Conservation (phyloP, 2,888 invertebrate genomes). For the Crossocerus cetratus region DNA sequence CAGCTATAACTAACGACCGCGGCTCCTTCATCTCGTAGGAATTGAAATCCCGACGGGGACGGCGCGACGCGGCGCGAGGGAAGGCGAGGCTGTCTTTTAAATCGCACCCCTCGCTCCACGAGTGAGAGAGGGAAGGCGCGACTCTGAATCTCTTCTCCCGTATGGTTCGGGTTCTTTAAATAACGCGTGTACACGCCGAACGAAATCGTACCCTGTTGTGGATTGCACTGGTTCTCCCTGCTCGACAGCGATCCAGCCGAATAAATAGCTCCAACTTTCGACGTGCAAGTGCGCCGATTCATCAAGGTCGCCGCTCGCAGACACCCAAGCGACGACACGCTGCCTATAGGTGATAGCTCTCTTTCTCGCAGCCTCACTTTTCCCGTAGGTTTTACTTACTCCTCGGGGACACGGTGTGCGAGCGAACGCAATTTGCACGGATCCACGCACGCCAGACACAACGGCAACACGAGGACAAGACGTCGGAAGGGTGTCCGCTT, state of each 20-base stretch:
- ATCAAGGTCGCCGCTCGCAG: constrained; percentile 17
- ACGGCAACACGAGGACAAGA: background rate
- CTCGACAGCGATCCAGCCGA: background rate
- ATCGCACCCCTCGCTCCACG: too few relatives aligned
- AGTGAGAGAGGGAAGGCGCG: background rate
- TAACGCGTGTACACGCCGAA: constrained; percentile 19
- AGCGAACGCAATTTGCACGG: background rate
- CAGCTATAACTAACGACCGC: constrained; percentile 13
- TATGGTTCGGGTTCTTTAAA: constrained; percentile 25
- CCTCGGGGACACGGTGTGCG: background rate
- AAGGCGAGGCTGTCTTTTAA: too few relatives aligned
- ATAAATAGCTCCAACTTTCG: constrained; percentile 24
- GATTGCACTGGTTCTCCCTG: constrained; percentile 1
- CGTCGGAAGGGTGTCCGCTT: background rate
- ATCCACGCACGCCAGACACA: background rate
- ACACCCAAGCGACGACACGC: constrained; percentile 4
- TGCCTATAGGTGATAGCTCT: background rate
- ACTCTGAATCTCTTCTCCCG: constrained; percentile 10
- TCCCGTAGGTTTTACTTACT: too few relatives aligned
- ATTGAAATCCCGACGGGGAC: background rate
- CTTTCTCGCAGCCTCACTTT: background rate
- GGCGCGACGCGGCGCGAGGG: background rate
- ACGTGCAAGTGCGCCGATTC: constrained; percentile 1
- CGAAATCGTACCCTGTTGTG: constrained; percentile 23
- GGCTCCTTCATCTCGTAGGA: constrained; percentile 27